Conservation (phyloP, 1,140 invertebrate species). For the Nebria ingens region DNA sequence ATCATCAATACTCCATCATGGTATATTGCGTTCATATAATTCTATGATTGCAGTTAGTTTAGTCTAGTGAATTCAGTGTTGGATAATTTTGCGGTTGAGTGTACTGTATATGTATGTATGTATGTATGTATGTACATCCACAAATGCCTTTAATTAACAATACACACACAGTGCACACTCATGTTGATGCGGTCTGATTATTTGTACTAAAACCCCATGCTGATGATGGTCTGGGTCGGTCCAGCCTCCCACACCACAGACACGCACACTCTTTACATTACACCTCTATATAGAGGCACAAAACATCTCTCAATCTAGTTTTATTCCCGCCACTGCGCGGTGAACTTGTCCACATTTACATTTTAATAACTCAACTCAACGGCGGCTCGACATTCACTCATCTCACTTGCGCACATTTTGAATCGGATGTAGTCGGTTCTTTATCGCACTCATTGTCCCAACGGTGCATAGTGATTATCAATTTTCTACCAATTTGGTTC, state of each 20-base stretch:
- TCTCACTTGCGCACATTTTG: conserved; percentile 12
- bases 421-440: conserved; percentile 12
- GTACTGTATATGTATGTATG: too few species aligned
- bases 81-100: conserved; percentile 2
- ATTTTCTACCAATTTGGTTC: conserved; percentile 36
- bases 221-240: not conserved
- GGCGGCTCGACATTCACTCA: too few species aligned
- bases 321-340: conserved; percentile 18
- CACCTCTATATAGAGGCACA: too few species aligned
- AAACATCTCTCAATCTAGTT: conserved; percentile 16
- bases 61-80: not conserved
- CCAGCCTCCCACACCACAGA: not conserved
- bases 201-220: conserved; percentile 8
- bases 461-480: conserved; percentile 28
- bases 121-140: too few species aligned
- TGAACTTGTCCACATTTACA: conserved; percentile 34
- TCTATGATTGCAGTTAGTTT: too few species aligned
- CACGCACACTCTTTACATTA: too few species aligned
- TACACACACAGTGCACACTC: too few species aligned
- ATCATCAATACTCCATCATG: too few species aligned
- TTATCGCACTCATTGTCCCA: conserved; percentile 16
- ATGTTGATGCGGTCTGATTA: not conserved
- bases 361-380: conserved; percentile 37
- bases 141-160: conserved; percentile 9
- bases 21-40: too few species aligned